phyloP scores from a whole-genome alignment of 2,113 vertebrate genomes.

The Okapia johnstoni region DNA sequence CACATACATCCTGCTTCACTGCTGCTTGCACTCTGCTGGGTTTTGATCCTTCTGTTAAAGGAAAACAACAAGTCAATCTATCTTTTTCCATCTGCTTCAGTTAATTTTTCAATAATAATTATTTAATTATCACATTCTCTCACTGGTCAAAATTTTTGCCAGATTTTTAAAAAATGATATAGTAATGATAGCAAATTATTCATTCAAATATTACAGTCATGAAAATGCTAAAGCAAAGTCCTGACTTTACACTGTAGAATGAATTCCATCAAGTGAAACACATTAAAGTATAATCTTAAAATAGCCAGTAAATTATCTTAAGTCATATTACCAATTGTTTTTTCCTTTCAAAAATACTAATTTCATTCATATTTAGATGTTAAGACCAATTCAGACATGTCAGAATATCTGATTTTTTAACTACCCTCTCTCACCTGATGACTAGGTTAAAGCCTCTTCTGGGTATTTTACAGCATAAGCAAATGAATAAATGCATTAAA shows the following conservation, averaged over 20 bases:
- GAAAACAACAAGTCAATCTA: slow-evolving; percentile 72
- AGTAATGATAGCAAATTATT: background rate
- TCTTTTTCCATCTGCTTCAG: slow-evolving; percentile 35
- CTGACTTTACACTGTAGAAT: background rate
- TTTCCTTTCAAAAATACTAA: background rate
- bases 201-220: background rate
- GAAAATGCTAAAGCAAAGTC: background rate
- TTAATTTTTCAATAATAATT: slow-evolving; percentile 19
- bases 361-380: background rate
- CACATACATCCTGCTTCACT: slow-evolving; percentile 91
- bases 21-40: slow-evolving; percentile 98
- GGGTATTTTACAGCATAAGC: background rate
- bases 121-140: background rate
- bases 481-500: background rate
- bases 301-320: background rate
- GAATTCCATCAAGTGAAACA: background rate
- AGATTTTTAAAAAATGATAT: background rate
- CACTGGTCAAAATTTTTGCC: background rate
- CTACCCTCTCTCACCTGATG: background rate
- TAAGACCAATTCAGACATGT: background rate
- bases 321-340: background rate
- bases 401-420: background rate
- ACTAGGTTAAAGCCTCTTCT: background rate
- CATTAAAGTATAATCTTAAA: background rate
- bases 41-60: slow-evolving; percentile 95